Conservation (phyloP, 2,797 vertebrate genomes). For the Syngnathus rostellatus region DNA sequence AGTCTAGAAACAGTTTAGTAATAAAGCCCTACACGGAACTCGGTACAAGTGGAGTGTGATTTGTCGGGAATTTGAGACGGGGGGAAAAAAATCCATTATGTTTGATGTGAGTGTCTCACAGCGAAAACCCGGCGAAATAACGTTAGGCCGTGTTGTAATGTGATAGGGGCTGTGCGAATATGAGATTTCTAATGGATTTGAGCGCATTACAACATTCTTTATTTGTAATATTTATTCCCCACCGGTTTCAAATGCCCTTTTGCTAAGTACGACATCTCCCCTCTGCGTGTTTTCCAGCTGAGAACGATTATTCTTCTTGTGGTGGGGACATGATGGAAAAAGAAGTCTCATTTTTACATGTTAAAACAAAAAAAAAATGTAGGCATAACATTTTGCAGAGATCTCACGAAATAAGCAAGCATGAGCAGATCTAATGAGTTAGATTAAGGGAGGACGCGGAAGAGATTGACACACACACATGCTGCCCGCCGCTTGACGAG, state of each 20-base stretch:
- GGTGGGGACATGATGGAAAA: not conserved
- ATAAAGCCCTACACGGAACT: not conserved
- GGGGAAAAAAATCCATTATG: constrained; percentile 70
- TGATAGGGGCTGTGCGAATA: constrained; percentile 72
- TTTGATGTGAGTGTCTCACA: constrained; percentile 69
- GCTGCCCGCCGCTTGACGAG: constrained; percentile 35
- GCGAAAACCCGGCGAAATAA: constrained; percentile 66
- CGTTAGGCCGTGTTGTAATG: constrained; percentile 74
- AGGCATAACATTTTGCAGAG: constrained; percentile 48
- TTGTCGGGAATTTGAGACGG: constrained; percentile 13
- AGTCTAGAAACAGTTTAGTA: not conserved
- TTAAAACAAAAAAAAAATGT: not conserved
- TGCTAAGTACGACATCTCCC: constrained; percentile 68
- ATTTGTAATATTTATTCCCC: constrained; percentile 75
- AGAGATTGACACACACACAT: constrained; percentile 7
- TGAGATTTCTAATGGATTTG: constrained; percentile 79
- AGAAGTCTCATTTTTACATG: not conserved
- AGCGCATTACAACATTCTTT: constrained; percentile 73
- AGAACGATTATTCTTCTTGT: constrained; percentile 11
- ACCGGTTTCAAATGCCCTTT: constrained; percentile 71
- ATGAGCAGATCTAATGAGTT: constrained; percentile 51
- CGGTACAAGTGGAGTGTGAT: not conserved
- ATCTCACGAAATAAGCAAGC: constrained; percentile 55
- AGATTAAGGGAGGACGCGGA: constrained; percentile 49
- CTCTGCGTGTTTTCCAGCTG: constrained; percentile 33